Conservation (phyloP, 2,797 vertebrate species). For the Ctenopoma kingsleyae region DNA sequence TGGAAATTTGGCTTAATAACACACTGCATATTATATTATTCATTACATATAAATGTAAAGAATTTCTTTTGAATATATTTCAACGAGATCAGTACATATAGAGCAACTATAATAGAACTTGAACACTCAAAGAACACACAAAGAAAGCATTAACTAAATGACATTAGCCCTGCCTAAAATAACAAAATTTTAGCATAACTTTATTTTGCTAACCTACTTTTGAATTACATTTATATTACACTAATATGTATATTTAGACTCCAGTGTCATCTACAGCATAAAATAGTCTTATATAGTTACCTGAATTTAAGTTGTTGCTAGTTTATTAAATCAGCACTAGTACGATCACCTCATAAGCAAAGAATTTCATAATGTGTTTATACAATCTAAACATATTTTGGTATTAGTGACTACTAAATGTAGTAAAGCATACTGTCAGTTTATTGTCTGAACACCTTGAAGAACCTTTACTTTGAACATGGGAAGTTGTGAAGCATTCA, state of each 20-base stretch:
- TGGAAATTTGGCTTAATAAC: not conserved
- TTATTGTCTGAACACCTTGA: not conserved
- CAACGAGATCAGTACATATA: too few species aligned
- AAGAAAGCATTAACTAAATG: constrained; percentile 22
- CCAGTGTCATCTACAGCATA: constrained; percentile 33
- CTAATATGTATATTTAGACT: constrained; percentile 19
- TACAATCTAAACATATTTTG: constrained; percentile 57
- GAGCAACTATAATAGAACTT: constrained; percentile 11
- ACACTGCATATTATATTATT: not conserved
- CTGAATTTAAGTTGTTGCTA: not conserved
- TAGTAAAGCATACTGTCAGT: not conserved
- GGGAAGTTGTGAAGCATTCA: constrained; percentile 7
- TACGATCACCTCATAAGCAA: constrained; percentile 26
- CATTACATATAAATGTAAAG: not conserved
- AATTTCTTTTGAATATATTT: not conserved
- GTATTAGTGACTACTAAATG: not conserved
- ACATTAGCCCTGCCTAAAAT: not conserved
- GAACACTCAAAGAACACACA: constrained; percentile 27
- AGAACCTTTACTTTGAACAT: not conserved
- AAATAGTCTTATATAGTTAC: too few species aligned
- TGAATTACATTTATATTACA: constrained; percentile 29
- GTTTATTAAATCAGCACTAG: constrained; percentile 16
- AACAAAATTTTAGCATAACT: not conserved
- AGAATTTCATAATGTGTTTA: constrained; percentile 21
- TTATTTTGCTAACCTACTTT: constrained; percentile 14